Evolutionary conservation across 2,888 invertebrate genomes (phyloP).

Genomic region (Patella depressa): DNA sequence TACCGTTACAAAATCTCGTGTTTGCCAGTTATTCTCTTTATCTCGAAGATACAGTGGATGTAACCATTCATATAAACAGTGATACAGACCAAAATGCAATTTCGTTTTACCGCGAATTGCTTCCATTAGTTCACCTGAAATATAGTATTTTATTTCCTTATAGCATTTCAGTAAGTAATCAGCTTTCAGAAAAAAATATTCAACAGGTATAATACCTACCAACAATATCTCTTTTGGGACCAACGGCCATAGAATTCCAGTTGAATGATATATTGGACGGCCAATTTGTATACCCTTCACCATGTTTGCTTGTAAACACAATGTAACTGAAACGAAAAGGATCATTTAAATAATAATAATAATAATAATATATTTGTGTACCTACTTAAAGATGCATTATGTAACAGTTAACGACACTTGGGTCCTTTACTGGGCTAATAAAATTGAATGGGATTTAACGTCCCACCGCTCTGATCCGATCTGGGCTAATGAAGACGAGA

Average conservation of each 20-base stretch:
- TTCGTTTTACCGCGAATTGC: constrained; percentile 60
- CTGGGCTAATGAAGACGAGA: no score
- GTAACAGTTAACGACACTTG: no score
- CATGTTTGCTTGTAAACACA: constrained; percentile 88
- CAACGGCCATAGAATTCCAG: constrained; percentile 86
- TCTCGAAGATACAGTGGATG: constrained; percentile 71
- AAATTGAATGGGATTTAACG: no score
- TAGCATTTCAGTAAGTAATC: no score
- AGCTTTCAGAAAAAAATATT: background rate
- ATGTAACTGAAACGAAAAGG: constrained; percentile 76
- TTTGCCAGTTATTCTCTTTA: constrained; percentile 75
- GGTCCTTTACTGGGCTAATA: no score
- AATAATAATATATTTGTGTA: no score
- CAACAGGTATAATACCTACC: constrained; percentile 69
- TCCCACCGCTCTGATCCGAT: no score
- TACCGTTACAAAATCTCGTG: constrained; percentile 77
- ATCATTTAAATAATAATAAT: background rate
- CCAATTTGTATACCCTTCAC: constrained; percentile 87
- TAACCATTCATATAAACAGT: constrained; percentile 72
- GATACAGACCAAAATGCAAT: constrained; percentile 75
- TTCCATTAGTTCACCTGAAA: constrained; percentile 56
- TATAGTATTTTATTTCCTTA: background rate
- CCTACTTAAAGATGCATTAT: no score
- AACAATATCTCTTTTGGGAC: constrained; percentile 82
- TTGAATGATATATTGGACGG: constrained; percentile 84